Evolutionary conservation across 2,113 vertebrate genomes (phyloP).

Genomic region (Paracanthobrama guichenoti): DNA sequence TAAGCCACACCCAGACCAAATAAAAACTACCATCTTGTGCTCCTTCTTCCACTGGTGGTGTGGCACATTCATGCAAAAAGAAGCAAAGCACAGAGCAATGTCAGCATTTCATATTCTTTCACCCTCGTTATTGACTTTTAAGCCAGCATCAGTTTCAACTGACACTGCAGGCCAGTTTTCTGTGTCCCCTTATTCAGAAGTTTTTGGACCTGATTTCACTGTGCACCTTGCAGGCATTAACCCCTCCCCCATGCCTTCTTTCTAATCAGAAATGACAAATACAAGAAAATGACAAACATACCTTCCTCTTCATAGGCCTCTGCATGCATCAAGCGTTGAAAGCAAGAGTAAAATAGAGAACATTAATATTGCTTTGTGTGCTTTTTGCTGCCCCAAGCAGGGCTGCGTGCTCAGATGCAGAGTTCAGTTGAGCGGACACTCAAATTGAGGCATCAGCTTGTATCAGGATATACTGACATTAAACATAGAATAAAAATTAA

Average conservation of each 20-base stretch:
- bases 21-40: constrained; percentile 77
- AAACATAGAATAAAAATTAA: no score
- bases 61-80: constrained; percentile 67
- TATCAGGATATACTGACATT: background rate
- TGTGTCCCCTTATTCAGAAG: constrained; percentile 18
- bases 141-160: background rate
- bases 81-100: constrained; percentile 68
- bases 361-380: constrained; percentile 62
- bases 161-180: background rate
- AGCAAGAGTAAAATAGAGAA: constrained; percentile 77
- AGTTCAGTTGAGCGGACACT: constrained; percentile 31
- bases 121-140: constrained; percentile 36
- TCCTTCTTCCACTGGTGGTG: constrained; percentile 71
- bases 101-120: constrained; percentile 65
- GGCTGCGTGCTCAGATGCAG: constrained; percentile 12
- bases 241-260: constrained; percentile 13
- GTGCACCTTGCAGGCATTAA: constrained; percentile 4
- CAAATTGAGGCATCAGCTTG: constrained; percentile 27
- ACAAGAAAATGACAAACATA: constrained; percentile 69
- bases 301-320: constrained; percentile 81
- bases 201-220: constrained; percentile 1
- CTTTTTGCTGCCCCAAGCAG: constrained; percentile 19
- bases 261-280: constrained; percentile 55
- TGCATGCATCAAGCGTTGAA: constrained; percentile 79
- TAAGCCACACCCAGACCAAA: constrained; percentile 67